Percentiles rank a stretch among this genome's conserved stretches.
Conservation (phyloP, 2,797 vertebrate genomes). For the Falco biarmicus region DNA sequence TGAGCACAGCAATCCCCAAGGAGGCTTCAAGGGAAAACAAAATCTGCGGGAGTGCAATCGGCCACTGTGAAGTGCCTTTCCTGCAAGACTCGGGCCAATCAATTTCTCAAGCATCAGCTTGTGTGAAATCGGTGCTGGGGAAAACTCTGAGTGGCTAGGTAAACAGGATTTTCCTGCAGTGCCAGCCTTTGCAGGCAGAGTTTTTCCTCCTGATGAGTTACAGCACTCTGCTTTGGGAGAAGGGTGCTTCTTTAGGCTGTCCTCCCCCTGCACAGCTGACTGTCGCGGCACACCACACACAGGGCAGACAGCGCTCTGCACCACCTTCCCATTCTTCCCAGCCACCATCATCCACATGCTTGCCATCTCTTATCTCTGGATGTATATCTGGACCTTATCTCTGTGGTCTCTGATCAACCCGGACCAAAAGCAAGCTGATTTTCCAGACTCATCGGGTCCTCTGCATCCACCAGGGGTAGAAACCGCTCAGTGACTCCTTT, state of each 20-base stretch:
- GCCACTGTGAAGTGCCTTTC: neutral
- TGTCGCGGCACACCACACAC: neutral
- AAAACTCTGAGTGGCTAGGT: neutral
- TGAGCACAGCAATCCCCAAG: neutral
- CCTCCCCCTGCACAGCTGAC: rapidly evolving
- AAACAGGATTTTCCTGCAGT: neutral
- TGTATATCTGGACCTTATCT: too few species aligned
- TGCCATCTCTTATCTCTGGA: neutral
- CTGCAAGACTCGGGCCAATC: neutral
- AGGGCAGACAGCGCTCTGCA: neutral
- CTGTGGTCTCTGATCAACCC: neutral
- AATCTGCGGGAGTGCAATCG: neutral
- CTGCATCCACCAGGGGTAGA: neutral
- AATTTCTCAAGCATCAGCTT: neutral
- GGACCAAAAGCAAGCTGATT: neutral
- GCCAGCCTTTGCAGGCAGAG: neutral
- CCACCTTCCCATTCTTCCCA: neutral
- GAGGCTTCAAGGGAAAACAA: neutral
- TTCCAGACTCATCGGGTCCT: neutral
- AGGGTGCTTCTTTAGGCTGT: neutral
- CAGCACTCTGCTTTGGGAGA: neutral
- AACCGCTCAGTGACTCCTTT: neutral
- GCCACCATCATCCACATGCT: neutral
- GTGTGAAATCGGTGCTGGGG: neutral
- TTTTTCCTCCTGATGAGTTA: neutral